Evolutionary conservation across 2,797 vertebrate genomes (phyloP).

Genomic region (Tokudaia muenninki): DNA sequence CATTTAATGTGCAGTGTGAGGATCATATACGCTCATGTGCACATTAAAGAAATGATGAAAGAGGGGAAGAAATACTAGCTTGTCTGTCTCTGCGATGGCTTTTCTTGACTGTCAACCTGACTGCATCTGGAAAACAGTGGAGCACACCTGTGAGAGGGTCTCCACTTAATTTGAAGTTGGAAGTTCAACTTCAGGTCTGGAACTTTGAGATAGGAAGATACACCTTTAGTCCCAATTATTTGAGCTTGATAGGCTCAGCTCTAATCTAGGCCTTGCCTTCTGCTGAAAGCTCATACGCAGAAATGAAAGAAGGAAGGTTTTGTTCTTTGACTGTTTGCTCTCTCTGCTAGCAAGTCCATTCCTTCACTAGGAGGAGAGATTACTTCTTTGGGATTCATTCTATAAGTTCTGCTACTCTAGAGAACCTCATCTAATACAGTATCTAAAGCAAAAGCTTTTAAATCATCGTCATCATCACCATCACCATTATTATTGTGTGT

Average conservation of each 20-base stretch:
- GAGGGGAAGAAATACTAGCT: not conserved
- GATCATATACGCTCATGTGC: rapidly evolving
- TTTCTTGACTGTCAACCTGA: not conserved
- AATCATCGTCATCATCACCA: not conserved
- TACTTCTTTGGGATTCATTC: not conserved
- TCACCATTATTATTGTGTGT: no score
- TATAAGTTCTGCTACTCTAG: not conserved
- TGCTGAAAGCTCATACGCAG: no score
- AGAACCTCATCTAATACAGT: not conserved
- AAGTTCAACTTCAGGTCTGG: not conserved
- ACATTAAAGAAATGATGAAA: not conserved
- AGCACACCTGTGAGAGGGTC: no score
- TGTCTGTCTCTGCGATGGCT: not conserved
- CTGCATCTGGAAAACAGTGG: not conserved
- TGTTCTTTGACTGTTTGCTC: not conserved
- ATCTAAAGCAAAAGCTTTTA: not conserved
- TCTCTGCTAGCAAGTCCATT: not conserved
- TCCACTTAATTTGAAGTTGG: not conserved
- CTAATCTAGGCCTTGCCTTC: not conserved
- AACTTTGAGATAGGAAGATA: not conserved
- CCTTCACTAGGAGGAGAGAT: not conserved
- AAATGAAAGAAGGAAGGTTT: not conserved
- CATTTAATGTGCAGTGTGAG: not conserved
- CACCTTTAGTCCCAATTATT: no score
- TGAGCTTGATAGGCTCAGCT: not conserved